Evolutionary conservation across 2,888 invertebrate species (phyloP), one percentile per base, ranked within the genome.

Genomic region (Hirtodrosophila alboralis): DNA sequence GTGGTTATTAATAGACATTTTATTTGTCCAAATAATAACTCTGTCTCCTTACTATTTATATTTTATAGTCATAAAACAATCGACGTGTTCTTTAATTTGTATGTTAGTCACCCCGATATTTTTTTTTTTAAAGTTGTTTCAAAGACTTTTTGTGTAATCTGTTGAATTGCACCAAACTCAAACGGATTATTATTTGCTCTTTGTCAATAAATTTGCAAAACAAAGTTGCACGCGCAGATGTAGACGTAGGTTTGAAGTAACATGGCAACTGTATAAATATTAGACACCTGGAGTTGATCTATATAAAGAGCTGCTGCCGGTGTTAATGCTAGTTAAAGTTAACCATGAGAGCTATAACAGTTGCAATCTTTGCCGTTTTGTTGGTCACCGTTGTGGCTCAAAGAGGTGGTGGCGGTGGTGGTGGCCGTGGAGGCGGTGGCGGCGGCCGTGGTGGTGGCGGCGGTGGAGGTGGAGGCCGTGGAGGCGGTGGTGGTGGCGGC

Each of bases 271-370:
- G 70, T 57, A 27, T 38, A 73, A 70, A 70, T 36, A 73, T 16
- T 8, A 13, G 13, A 4, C 21, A 31, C 12, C 40, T 36, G 21
- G 12, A 52, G 14, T 27, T 16, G n/a, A 23, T 4, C 40, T 70
- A 73, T 73, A 73, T 49, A 61, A n/a, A 73, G 48, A 14, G 28
- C 47, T 38, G 1, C 34, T n/a, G 26, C 21, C 1, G 4, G 9
- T 1, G 16, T 0, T 8, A 49, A 27, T 3, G 8, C 31, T 40
- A 33, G 45, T 33, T 3, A 14, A 33, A 36, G 6, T 10, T 16
- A 4, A 56, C 13, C 23, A 77, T 78, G 76, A 68, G 59, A 66
- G 38, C 66, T 16, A 40, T 72, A 26, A 72, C 78, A 26, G 14
- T 75, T 44, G 59, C 38, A 36, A 30, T 78, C 10, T 78, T 78